Conservation (phyloP, 2,888 invertebrate genomes). For the Hyppa rectilinea region DNA sequence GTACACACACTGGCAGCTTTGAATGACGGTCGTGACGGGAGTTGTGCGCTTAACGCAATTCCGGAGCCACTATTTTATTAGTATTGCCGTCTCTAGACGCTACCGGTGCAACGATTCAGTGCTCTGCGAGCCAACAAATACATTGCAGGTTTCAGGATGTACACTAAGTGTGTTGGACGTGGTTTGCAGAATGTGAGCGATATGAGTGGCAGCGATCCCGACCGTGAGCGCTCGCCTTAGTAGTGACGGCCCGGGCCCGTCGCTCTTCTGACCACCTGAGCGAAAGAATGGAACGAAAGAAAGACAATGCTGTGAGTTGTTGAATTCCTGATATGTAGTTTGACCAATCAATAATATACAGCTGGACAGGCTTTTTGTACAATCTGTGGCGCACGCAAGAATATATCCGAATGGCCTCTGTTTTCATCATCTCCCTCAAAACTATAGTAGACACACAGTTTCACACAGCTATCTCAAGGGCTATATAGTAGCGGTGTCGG, state of each 20-base stretch:
- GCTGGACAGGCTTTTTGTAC: background rate
- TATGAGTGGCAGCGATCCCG: slow-evolving; percentile 13
- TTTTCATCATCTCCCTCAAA: background rate
- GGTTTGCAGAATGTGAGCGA: slow-evolving; percentile 43
- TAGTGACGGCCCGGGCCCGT: slow-evolving; percentile 12
- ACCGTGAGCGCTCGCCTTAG: background rate
- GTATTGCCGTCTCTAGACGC: too few species aligned
- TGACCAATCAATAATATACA: background rate
- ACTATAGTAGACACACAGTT: too few species aligned
- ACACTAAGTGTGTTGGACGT: slow-evolving; percentile 4
- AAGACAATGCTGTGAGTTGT: slow-evolving; percentile 30
- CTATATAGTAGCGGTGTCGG: background rate
- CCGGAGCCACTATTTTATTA: too few species aligned
- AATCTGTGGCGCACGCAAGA: background rate
- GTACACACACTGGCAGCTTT: too few species aligned
- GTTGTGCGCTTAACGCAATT: too few species aligned
- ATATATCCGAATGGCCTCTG: background rate
- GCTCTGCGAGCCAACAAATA: background rate
- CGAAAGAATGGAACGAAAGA: slow-evolving; percentile 5
- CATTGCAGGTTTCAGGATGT: background rate
- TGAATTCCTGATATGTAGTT: background rate
- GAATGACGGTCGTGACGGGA: too few species aligned
- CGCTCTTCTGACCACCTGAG: background rate
- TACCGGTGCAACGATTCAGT: background rate
- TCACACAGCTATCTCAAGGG: too few species aligned